Base-by-base conservation (phyloP, 2,797 vertebrate genomes). In the Arnoldichthys spilopterus region DNA sequence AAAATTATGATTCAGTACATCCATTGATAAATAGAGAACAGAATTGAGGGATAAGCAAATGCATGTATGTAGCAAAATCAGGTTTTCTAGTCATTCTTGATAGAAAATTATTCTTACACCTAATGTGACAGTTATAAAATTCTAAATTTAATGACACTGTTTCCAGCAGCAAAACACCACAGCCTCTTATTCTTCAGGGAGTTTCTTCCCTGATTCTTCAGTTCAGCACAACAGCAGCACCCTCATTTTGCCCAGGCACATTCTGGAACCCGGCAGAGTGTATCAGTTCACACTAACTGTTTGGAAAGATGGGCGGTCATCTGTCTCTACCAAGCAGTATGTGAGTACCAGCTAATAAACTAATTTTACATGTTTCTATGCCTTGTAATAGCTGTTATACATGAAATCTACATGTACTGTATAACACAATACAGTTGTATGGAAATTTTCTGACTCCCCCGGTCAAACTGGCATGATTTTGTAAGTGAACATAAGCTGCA, bases 261-360 rank as follows among this genome's bases (percentile, higher is more conserved):
- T 79, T 15, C 89, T 94, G 24, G 84, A 85, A 5, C 71, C 83
- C 4, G 88, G 79, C 9, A 67, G 68, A 9, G 43, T 87, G 8
- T 94, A 92, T 30, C 22, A 86, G 26, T 91, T 95, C 78, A 93
- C 83, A 28, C 87, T 96, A 4, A 93, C 89, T 13, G 84, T 96
- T 16, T 72, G 75, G 30, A 95, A 94, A 70, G 68, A 72, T 20
- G 92, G 89, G n/a, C 90, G 91, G 74, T 79, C 37, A 30, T 79
- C 91, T 12, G 87, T 72, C 51, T 92, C 86, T 34, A 80, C 85
- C 76, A 89, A 82, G 63, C 94, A 95, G 83, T 88, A 75, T 16
- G 94, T 94, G 74, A 90, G 93, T 89, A 66, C 63, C 32, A 30
- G 16, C 53, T 34, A 24, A 30, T 58, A 26, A 30, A 20, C 8